These are phyloP conservation scores for Rhaphigaster nebulosa DNA, from an alignment of 2,888 invertebrate species.

Conservation along the genomic window DNA sequence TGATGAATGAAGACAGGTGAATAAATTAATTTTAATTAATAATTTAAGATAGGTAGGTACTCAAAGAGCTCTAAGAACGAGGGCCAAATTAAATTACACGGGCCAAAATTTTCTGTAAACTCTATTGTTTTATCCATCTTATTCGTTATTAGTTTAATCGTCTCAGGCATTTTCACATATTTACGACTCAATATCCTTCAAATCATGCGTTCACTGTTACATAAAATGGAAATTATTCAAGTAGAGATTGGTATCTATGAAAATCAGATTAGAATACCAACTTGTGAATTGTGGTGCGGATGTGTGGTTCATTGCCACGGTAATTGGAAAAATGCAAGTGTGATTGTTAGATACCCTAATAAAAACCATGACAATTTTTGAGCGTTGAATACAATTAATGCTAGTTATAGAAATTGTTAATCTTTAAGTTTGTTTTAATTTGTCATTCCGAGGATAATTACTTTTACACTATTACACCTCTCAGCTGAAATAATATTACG, in stretches of 20 bases:
- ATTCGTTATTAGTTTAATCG: background rate
- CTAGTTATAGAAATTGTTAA: background rate
- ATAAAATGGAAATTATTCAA: background rate
- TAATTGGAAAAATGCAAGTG: background rate
- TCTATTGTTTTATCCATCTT: background rate
- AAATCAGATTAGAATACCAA: background rate
- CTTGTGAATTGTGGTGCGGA: background rate
- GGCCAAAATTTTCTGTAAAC: background rate
- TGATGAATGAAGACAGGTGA: background rate
- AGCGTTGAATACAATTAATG: background rate
- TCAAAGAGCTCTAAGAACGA: background rate
- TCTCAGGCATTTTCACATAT: background rate
- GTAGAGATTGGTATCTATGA: background rate
- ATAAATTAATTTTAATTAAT: background rate
- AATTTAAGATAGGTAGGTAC: background rate
- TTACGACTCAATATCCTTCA: background rate
- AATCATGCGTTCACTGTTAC: background rate
- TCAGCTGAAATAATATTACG: background rate
- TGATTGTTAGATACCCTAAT: background rate
- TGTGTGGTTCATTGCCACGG: background rate
- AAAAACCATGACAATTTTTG: background rate
- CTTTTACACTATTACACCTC: background rate
- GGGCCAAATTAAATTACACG: background rate
- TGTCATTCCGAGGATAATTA: background rate
- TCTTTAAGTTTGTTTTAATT: background rate